phyloP scores from a whole-genome alignment of 2,888 invertebrate genomes.

The Nomada lathburiana region DNA sequence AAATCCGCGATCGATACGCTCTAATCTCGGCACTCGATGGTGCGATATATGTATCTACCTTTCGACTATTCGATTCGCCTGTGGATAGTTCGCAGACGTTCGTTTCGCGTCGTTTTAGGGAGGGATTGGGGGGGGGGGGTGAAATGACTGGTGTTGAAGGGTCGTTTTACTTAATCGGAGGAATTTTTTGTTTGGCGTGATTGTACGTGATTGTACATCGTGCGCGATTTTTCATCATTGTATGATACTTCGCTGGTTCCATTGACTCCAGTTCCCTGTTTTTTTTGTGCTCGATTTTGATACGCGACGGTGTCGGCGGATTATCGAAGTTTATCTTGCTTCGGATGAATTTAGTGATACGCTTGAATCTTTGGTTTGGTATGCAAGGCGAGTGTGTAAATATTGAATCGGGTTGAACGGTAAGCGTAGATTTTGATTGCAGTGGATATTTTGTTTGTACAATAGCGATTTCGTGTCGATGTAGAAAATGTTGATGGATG shows the following conservation, averaged over 20 bases:
- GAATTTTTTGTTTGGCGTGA: neutral
- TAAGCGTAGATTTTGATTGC: too few species aligned
- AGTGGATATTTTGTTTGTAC: too few species aligned
- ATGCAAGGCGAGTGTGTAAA: neutral
- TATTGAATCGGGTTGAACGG: too few species aligned
- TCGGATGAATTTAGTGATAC: too few species aligned
- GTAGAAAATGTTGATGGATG: too few species aligned
- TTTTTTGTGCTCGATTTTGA: neutral
- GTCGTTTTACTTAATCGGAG: slow-evolving; percentile 15
- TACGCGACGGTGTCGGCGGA: neutral
- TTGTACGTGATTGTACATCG: too few species aligned
- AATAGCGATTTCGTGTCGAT: too few species aligned
- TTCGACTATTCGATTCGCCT: neutral
- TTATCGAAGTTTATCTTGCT: neutral
- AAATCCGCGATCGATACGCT: slow-evolving; percentile 55
- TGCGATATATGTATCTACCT: neutral
- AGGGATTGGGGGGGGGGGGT: too few species aligned
- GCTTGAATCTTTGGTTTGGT: neutral
- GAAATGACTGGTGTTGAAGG: neutral
- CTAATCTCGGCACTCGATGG: slow-evolving; percentile 35
- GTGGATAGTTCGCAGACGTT: neutral
- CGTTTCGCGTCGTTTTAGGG: neutral
- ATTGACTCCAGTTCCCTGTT: too few species aligned
- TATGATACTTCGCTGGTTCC: too few species aligned
- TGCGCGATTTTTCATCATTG: too few species aligned